Evolutionary conservation across 2,888 invertebrate species (phyloP).

Genomic region (Parochlus steinenii): DNA sequence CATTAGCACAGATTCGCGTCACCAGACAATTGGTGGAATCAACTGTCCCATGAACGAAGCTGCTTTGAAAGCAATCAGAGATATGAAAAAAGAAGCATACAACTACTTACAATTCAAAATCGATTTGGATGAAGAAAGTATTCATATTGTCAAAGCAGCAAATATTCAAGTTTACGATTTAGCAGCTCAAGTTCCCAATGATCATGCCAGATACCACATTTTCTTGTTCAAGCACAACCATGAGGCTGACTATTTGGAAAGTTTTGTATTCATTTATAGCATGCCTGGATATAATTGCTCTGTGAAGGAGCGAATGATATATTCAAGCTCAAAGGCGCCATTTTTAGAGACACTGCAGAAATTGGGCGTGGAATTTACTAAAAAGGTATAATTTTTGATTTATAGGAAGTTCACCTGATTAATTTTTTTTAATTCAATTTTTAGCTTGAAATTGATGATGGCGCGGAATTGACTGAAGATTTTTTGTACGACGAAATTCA

Average conservation of each 20-base stretch:
- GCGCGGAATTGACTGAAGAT: slow-evolving; percentile 76
- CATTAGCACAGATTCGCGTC: slow-evolving; percentile 64
- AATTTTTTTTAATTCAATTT: slow-evolving; percentile 21
- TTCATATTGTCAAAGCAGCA: slow-evolving; percentile 61
- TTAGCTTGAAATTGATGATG: slow-evolving; percentile 83
- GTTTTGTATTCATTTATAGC: slow-evolving; percentile 89
- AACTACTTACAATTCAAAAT: slow-evolving; percentile 84
- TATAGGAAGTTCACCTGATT: slow-evolving; percentile 11
- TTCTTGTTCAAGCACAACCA: slow-evolving; percentile 82
- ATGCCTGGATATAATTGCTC: slow-evolving; percentile 95
- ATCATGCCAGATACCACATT: slow-evolving; percentile 81
- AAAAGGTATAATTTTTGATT: slow-evolving; percentile 49
- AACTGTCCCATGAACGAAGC: slow-evolving; percentile 74
- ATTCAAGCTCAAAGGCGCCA: slow-evolving; percentile 92
- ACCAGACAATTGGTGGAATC: slow-evolving; percentile 82
- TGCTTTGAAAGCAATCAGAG: slow-evolving; percentile 56
- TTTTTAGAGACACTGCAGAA: slow-evolving; percentile 68
- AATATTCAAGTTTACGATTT: slow-evolving; percentile 51
- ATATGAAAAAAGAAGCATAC: slow-evolving; percentile 54
- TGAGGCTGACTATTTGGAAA: slow-evolving; percentile 79
- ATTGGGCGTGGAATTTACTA: slow-evolving; percentile 60
- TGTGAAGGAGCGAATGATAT: slow-evolving; percentile 96
- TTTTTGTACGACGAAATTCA: slow-evolving; percentile 87
- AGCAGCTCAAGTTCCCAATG: slow-evolving; percentile 62
- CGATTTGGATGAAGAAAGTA: slow-evolving; percentile 72